A percentile compares a stretch with the other conserved stretches of the same genome.
Evolutionary conservation across 2,888 invertebrate genomes (phyloP).

Genomic region (Merodon equestris): DNA sequence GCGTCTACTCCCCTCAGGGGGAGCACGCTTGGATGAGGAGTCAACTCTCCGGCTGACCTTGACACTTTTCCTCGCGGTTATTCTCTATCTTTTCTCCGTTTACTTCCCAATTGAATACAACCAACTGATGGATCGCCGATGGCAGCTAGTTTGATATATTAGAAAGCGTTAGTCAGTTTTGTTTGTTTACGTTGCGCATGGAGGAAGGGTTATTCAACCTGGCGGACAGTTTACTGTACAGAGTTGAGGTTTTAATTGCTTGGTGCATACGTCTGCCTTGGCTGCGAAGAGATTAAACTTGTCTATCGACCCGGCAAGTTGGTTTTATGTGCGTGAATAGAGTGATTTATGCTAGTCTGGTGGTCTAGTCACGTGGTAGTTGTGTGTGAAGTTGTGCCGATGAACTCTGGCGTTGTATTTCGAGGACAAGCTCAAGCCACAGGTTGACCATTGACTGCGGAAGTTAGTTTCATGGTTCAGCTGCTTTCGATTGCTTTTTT

Average conservation of each 20-base stretch:
- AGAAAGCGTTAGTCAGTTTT: slow-evolving; percentile 20
- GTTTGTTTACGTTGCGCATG: slow-evolving; percentile 26
- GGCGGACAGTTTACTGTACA: background rate
- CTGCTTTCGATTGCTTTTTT: no score
- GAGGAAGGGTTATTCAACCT: slow-evolving; percentile 60
- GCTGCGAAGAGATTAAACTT: no score
- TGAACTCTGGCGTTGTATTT: no score
- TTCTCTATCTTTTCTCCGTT: background rate
- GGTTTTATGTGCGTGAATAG: no score
- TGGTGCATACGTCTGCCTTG: background rate
- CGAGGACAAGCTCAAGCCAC: no score
- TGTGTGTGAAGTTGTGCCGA: no score
- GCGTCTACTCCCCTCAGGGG: background rate
- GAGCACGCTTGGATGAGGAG: background rate
- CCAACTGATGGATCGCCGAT: slow-evolving; percentile 3
- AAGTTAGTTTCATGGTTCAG: no score
- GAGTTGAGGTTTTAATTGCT: background rate
- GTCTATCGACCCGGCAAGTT: no score
- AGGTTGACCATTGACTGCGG: no score
- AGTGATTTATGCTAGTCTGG: no score
- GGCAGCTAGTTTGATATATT: background rate
- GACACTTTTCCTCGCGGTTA: slow-evolving; percentile 22
- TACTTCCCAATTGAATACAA: slow-evolving; percentile 14
- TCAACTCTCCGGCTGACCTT: slow-evolving; percentile 42
- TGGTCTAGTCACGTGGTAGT: no score